Base-by-base conservation (phyloP, 1,140 invertebrate genomes). In the Sminthurides bifidus region DNA sequence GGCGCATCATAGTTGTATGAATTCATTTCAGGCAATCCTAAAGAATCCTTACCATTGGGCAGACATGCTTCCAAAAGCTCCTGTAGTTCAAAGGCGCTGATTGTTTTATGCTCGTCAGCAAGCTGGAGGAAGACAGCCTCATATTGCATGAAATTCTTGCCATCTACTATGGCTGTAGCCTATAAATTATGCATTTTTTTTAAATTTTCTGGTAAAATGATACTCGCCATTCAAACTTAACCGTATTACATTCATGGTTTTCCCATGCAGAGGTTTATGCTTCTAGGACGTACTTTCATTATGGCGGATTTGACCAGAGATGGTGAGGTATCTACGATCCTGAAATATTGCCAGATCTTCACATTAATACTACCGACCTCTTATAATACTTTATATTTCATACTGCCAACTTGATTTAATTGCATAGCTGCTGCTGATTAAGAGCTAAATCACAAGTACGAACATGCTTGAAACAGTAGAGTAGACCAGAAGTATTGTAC, bases 41-140 rank as follows among this genome's bases (percentile, higher is more conserved):
- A 35, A 12, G 24, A 50, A 8, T 61, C 23, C 40, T 70, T 65
- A 82, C 81, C 89, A 73, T 94, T 93, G 4, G 89, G 90, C 57
- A 94, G 74, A 73, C 88, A 92, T 12, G 85, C 86, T 68, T 93
- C 89, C 14, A 94, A 72, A 17, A 93, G 72, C 70, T 94, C 90
- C 69, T 92, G 88, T 12, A 94, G 74, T 69, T 92, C 89, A 66
- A 92, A 94, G 8, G 86, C 84, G 66, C 91, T 90, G 38, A 94
- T 85, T 1, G 89, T 88, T 68, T 81, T 75, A 63, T 78, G 75
- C 69, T 92, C 89, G 69, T 93, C 88, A 0, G 88, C 88, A 46
- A 93, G 70, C 68, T 92, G 87, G 43, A 92, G 72, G 68, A 93
- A 93, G 0, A 92, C 83, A 0, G 86, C 83, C 70, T 92, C 87